A percentile compares a stretch with the other conserved stretches of the same genome.
Evolutionary conservation across 2,113 vertebrate species (phyloP).

Genomic region (Hiodon tergisus): DNA sequence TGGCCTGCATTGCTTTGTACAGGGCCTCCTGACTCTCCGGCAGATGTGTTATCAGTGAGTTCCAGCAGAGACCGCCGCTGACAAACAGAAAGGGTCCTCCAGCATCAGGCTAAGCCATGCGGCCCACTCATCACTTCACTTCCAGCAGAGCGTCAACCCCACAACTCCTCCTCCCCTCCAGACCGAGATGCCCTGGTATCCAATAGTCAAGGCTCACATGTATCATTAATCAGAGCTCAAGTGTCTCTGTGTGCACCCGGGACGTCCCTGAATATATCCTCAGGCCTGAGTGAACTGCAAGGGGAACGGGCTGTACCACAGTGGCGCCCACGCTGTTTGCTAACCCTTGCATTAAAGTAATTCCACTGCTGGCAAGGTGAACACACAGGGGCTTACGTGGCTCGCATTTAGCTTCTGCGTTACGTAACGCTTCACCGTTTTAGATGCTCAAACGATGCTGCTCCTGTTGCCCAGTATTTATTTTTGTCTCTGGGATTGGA

Average conservation of each 20-base stretch:
- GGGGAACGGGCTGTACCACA: neutral
- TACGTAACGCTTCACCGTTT: neutral
- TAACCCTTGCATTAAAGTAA: neutral
- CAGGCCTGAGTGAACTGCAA: neutral
- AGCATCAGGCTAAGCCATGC: constrained; percentile 44
- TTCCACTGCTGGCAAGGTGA: too few species aligned
- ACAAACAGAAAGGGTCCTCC: constrained; percentile 47
- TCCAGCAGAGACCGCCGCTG: constrained; percentile 52
- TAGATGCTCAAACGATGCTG: neutral
- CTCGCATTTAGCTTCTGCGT: neutral
- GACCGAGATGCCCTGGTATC: neutral
- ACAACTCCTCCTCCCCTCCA: neutral
- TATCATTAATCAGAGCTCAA: neutral
- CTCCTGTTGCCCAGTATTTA: neutral
- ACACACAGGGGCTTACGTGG: neutral
- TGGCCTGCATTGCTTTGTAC: too few species aligned
- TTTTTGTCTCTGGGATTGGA: too few species aligned
- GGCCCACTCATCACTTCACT: constrained; percentile 31
- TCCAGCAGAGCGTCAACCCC: neutral
- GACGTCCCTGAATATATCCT: neutral
- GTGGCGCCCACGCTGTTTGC: neutral
- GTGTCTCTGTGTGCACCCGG: neutral
- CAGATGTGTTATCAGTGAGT: constrained; percentile 60
- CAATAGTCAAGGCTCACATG: neutral
- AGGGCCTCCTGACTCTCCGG: constrained; percentile 32